These are phyloP conservation scores for Varanus komodoensis DNA, from an alignment of 2,113 vertebrate species.

Conservation along the genomic window DNA sequence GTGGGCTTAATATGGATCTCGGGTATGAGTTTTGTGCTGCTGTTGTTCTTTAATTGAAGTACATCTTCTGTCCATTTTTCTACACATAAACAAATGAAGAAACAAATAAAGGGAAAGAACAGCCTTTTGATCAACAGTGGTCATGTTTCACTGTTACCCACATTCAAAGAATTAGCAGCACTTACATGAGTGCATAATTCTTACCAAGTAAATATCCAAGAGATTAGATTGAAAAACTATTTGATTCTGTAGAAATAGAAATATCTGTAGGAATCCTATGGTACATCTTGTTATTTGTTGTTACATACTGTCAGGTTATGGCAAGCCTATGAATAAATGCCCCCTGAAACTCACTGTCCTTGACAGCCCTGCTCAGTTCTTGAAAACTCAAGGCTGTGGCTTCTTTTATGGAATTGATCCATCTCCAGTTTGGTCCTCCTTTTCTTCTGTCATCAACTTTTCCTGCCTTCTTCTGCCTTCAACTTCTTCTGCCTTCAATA, in stretches of 20 bases:
- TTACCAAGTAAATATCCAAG: not conserved
- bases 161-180: conserved; percentile 16
- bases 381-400: no score
- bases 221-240: conserved; percentile 5
- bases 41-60: not conserved
- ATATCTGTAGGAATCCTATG: not conserved
- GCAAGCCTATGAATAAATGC: no score
- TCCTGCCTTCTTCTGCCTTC: no score
- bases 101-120: not conserved
- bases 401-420: no score
- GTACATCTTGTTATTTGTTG: not conserved
- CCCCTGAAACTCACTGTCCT: no score
- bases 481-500: no score
- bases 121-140: not conserved
- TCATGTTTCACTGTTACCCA: conserved; percentile 20
- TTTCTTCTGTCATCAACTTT: no score
- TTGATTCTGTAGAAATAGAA: no score
- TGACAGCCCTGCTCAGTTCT: no score
- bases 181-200: conserved; percentile 3
- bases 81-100: not conserved
- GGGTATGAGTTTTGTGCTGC: not conserved
- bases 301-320: no score
- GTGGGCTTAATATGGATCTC: not conserved
- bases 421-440: no score
- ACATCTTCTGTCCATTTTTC: not conserved